Evolutionary conservation across 2,888 invertebrate species (phyloP).

Genomic region (Clunio marinus): DNA sequence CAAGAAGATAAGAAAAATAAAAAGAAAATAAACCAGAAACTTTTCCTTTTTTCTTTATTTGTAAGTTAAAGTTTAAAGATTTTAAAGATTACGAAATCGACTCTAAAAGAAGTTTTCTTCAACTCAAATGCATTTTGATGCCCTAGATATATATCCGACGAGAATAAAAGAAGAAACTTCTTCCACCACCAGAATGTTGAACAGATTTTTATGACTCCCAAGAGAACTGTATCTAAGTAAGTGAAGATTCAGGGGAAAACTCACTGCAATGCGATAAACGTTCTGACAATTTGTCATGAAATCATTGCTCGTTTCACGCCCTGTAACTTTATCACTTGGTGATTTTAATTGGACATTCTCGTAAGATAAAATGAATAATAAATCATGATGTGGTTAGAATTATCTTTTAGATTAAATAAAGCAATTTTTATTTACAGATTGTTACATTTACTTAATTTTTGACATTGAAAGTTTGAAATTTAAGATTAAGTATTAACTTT

Average conservation of each 20-base stretch:
- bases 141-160: no score
- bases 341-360: slow-evolving; percentile 2
- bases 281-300: slow-evolving; percentile 1
- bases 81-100: no score
- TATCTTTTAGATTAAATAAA: background rate
- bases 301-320: background rate
- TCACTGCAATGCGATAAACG: background rate
- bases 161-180: no score
- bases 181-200: background rate
- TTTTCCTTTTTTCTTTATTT: no score
- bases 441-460: background rate
- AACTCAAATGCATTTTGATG: no score
- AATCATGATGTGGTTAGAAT: no score
- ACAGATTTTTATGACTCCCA: background rate
- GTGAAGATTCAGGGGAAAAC: background rate
- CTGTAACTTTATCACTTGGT: background rate
- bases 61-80: no score
- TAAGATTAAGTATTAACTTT: background rate
- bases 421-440: background rate
- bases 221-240: background rate
- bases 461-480: background rate
- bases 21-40: no score
- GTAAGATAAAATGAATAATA: background rate
- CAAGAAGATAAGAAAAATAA: no score
- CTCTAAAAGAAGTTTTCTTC: no score